Percentiles rank a stretch among this genome's conserved stretches.
These are phyloP conservation scores for Micromussa lordhowensis DNA, from an alignment of 92 coral and sea anemone species.

Conservation along the genomic window DNA sequence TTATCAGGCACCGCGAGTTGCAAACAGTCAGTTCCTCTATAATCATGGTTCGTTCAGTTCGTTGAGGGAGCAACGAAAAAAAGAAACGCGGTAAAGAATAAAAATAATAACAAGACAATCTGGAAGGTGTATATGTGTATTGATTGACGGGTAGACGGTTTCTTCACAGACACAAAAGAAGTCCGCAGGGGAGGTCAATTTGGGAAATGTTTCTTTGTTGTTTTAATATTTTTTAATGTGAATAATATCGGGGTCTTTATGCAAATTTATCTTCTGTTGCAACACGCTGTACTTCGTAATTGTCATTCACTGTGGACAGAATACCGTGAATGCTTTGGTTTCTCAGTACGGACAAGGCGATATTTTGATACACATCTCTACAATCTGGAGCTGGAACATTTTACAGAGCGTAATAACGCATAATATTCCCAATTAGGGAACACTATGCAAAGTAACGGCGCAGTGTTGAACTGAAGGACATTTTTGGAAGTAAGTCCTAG, in stretches of 20 bases:
- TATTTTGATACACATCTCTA: not conserved
- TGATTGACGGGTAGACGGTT: not conserved
- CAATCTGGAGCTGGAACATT: slow-evolving; percentile 21
- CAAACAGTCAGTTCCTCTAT: not conserved
- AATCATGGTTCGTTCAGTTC: not conserved
- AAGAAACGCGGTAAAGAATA: not conserved
- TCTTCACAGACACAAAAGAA: not conserved
- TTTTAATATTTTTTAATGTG: not conserved
- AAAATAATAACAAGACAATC: not conserved
- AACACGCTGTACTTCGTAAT: not conserved
- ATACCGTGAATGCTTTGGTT: slow-evolving; percentile 16
- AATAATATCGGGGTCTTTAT: not conserved
- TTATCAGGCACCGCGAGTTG: not conserved
- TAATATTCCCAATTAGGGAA: not conserved
- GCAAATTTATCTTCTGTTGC: slow-evolving; percentile 8
- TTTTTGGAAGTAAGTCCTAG: slow-evolving; percentile 14
- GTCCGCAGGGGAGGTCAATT: not conserved
- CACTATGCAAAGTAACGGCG: not conserved
- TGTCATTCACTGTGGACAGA: slow-evolving; percentile 5
- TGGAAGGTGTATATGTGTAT: not conserved
- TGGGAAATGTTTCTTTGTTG: not conserved
- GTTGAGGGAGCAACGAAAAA: not conserved
- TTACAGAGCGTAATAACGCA: not conserved
- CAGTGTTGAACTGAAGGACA: not conserved
- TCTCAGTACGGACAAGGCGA: not conserved